These are phyloP conservation scores for Sebastolobus altivelis DNA, from an alignment of 2,797 vertebrate species.

Conservation along the genomic window DNA sequence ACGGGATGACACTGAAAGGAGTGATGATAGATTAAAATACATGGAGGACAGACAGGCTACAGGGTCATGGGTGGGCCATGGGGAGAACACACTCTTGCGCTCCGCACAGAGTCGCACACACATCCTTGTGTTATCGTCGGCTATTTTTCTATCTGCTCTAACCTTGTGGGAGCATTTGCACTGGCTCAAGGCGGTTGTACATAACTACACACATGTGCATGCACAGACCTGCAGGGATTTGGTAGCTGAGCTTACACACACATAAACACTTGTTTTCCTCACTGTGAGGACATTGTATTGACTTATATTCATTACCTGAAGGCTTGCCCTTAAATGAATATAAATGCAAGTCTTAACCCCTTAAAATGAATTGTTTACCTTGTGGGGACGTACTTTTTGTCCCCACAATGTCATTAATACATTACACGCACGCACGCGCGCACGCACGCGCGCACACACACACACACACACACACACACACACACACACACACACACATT, in stretches of 20 bases:
- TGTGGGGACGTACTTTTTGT: neutral
- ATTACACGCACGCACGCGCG: neutral
- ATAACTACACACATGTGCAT: constrained; percentile 34
- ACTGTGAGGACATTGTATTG: constrained; percentile 8
- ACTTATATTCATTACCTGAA: constrained; percentile 3
- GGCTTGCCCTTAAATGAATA: neutral
- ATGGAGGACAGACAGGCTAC: constrained; percentile 71
- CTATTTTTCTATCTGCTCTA: constrained; percentile 36
- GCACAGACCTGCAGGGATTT: constrained; percentile 34
- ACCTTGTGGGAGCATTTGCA: constrained; percentile 51
- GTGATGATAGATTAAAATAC: constrained; percentile 77
- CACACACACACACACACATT: neutral
- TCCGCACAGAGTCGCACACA: constrained; percentile 44
- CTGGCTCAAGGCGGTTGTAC: constrained; percentile 40
- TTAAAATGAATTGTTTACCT: constrained; percentile 16
- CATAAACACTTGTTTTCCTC: constrained; percentile 3
- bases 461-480: neutral
- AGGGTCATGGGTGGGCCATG: constrained; percentile 73
- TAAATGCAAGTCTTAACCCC: constrained; percentile 12
- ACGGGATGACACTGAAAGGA: constrained; percentile 65
- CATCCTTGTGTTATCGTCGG: constrained; percentile 29
- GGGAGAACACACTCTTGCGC: constrained; percentile 60
- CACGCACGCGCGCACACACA: neutral
- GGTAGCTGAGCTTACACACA: neutral
- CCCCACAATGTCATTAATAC: neutral